A percentile compares a stretch with the other conserved stretches of the same genome.
phyloP scores from a whole-genome alignment of 2,888 invertebrate species.

The Fissipunctia ypsillon region DNA sequence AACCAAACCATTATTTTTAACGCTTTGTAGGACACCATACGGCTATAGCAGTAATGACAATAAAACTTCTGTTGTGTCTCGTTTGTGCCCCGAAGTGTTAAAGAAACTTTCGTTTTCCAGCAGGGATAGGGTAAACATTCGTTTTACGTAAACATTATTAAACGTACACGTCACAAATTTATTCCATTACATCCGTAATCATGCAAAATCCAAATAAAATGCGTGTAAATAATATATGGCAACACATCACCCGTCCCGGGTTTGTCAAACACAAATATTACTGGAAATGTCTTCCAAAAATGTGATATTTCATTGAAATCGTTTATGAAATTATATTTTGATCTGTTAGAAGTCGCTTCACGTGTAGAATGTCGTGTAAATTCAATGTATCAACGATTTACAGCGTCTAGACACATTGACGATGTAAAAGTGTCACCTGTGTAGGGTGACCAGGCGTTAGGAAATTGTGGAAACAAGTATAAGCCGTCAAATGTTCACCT shows the following conservation, averaged over 20 bases:
- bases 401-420: constrained; percentile 70
- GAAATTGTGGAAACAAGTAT: neutral
- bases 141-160: constrained; percentile 8
- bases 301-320: constrained; percentile 43
- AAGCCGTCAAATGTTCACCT: no score
- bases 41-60: no score
- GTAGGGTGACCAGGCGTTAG: constrained; percentile 26
- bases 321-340: constrained; percentile 53
- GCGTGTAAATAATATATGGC: constrained; percentile 44
- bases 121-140: neutral
- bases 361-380: constrained; percentile 48
- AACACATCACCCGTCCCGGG: constrained; percentile 16
- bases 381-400: constrained; percentile 69
- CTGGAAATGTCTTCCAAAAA: constrained; percentile 33
- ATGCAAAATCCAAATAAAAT: constrained; percentile 49
- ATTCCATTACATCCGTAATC: constrained; percentile 42
- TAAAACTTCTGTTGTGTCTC: no score
- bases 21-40: no score
- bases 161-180: constrained; percentile 32
- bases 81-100: no score
- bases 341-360: constrained; percentile 35
- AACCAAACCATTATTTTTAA: neutral
- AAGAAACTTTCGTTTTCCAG: neutral
- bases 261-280: constrained; percentile 52
- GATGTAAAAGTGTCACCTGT: constrained; percentile 57